Evolutionary conservation across 2,888 invertebrate species (phyloP).

Genomic region (Tetragnatha montana): DNA sequence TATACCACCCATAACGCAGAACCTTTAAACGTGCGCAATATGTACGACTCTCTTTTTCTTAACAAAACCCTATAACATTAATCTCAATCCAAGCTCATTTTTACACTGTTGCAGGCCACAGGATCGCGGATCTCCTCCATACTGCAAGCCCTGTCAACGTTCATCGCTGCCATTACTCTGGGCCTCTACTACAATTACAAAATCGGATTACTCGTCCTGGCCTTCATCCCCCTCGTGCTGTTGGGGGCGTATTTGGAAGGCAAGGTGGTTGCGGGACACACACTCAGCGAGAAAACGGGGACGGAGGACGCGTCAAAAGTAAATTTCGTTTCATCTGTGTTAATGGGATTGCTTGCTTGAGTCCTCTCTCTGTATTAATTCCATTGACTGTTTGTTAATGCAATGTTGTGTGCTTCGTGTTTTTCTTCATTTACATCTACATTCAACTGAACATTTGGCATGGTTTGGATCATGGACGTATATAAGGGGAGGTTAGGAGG

Average conservation of each 20-base stretch:
- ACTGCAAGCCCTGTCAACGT: constrained; percentile 79
- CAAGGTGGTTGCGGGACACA: constrained; percentile 81
- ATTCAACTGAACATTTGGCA: no score
- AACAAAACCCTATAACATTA: no score
- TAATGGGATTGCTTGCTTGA: background rate
- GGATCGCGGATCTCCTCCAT: constrained; percentile 85
- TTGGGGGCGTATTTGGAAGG: constrained; percentile 82
- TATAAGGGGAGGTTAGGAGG: no score
- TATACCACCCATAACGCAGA: no score
- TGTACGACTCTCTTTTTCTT: no score
- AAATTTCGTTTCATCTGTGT: constrained; percentile 73
- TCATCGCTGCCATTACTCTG: constrained; percentile 80
- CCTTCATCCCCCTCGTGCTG: constrained; percentile 83
- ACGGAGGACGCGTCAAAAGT: constrained; percentile 83
- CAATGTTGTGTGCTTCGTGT: no score
- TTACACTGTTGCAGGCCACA: constrained; percentile 80
- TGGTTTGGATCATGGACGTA: no score
- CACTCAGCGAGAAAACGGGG: constrained; percentile 80
- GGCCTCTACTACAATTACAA: constrained; percentile 84
- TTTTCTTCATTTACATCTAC: no score
- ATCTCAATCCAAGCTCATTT: no score
- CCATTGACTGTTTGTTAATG: no score
- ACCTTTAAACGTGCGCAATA: no score
- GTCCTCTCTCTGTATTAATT: no score
- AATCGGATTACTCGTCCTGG: constrained; percentile 82